These are phyloP conservation scores for Atherix ibis DNA, from an alignment of 2,888 invertebrate genomes.

Conservation along the genomic window DNA sequence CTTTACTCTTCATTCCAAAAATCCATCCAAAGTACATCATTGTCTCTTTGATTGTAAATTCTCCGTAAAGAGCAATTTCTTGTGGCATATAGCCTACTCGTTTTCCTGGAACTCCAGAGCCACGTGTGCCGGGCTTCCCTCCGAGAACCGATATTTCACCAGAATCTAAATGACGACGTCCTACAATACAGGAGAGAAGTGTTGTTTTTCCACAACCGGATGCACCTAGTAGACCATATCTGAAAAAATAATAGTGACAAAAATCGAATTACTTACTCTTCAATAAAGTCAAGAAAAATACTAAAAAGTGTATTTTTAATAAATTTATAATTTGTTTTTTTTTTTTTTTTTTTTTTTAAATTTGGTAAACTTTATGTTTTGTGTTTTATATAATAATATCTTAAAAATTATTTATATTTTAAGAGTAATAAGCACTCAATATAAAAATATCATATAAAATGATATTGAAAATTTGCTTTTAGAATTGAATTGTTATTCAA, in stretches of 20 bases:
- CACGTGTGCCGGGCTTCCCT: conserved; percentile 73
- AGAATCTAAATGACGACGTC: conserved; percentile 65
- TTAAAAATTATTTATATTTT: no score
- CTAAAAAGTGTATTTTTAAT: no score
- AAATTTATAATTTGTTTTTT: no score
- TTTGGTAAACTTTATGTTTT: no score
- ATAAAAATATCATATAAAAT: no score
- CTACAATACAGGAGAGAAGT: conserved; percentile 79
- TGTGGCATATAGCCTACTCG: conserved; percentile 97
- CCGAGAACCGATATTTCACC: conserved; percentile 86
- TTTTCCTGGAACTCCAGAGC: conserved; percentile 83
- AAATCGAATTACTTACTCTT: background rate
- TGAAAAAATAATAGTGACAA: conserved; percentile 34
- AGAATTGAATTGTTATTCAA: no score
- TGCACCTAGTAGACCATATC: conserved; percentile 86
- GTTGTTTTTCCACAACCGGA: conserved; percentile 97
- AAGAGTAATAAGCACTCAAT: no score
- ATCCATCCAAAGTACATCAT: conserved; percentile 96
- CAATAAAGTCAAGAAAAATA: no score
- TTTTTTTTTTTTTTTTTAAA: no score
- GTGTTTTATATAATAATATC: no score
- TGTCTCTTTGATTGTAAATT: conserved; percentile 87
- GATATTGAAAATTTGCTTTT: no score
- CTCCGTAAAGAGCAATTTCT: conserved; percentile 78
- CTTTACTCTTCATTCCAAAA: conserved; percentile 74